A percentile compares a stretch with the other conserved stretches of the same genome.
Evolutionary conservation across 2,888 invertebrate species (phyloP).

Genomic region (Ophion costatus): DNA sequence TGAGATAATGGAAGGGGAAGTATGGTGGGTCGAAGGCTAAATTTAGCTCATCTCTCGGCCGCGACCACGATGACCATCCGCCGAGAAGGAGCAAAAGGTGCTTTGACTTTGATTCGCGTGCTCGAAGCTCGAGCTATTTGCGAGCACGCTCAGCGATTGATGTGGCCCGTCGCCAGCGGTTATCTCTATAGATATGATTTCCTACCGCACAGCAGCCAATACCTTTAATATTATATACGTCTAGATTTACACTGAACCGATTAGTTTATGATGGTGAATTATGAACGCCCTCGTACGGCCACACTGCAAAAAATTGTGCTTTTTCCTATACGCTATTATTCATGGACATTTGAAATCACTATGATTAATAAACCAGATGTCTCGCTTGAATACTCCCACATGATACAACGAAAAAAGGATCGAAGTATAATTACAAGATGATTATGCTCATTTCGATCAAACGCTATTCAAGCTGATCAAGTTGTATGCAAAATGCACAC

Average conservation of each 20-base stretch:
- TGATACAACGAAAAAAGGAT: too few relatives aligned
- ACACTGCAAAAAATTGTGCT: too few relatives aligned
- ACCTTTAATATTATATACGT: conserved; percentile 6
- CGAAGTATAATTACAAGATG: background rate
- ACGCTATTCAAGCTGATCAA: too few relatives aligned
- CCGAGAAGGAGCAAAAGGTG: conserved; percentile 54
- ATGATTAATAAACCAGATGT: too few relatives aligned
- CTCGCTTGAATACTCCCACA: too few relatives aligned
- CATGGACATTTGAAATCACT: too few relatives aligned
- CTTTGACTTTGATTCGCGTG: conserved; percentile 65
- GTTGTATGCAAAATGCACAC: too few relatives aligned
- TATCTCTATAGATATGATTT: conserved; percentile 31
- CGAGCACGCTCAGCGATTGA: conserved; percentile 54
- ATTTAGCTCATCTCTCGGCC: conserved; percentile 60
- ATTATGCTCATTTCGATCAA: too few relatives aligned
- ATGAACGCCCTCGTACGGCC: background rate
- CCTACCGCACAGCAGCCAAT: background rate
- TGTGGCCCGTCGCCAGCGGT: conserved; percentile 56
- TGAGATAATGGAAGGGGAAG: conserved; percentile 46
- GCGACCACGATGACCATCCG: conserved; percentile 62
- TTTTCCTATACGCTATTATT: too few relatives aligned
- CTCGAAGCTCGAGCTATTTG: conserved; percentile 43
- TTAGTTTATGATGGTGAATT: conserved; percentile 2
- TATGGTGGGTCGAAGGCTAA: conserved; percentile 53
- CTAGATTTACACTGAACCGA: conserved; percentile 1